Evolutionary conservation across 2,888 invertebrate genomes (phyloP), one percentile per base, ranked within the genome.

Genomic region (Mythimna lalbum): DNA sequence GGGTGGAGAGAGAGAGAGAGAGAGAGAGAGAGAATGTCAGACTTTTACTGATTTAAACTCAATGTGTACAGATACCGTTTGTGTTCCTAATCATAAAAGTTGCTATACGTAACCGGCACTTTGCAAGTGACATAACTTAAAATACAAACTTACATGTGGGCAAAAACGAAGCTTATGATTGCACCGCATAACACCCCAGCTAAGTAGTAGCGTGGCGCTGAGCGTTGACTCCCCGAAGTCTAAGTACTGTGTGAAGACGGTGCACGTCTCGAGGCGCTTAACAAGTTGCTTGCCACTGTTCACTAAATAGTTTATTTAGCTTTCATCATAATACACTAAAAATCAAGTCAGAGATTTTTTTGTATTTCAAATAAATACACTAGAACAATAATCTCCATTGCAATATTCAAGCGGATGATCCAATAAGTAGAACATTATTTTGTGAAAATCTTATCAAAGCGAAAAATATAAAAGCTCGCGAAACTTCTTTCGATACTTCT

Each of bases 401-500:
- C 62, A 59, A 31, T 72, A 64, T 63, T 53, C n/a, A 33, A 59
- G 59, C 47, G 17, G 23, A 49, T 69, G 55, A 76, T 75, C 57
- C 43, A 59, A 65, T 73, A 81, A 80, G 80, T 75, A 52, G 65
- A 73, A 76, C 69, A 82, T 78, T 69, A 78, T 82, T 69, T 81
- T 79, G 62, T 63, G 69, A 80, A 80, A 83, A 81, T 79, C 60
- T 78, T 81, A 81, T 81, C 80, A 84, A 87, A 83, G 76, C 69
- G 64, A 73, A 69, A 60, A 79, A 83, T 67, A 81, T 62, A 65
- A 79, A 78, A 81, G 83, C 83, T 83, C 78, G 63, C 74, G 69
- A 80, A 87, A 85, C 82, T 86, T 83, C 84, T 89, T 84, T 81
- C 70, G 77, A 75, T 78, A 77, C 78, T 85, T 80, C 86, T 83